Conservation (phyloP, 2,113 vertebrate species). For the Aepyceros melampus region DNA sequence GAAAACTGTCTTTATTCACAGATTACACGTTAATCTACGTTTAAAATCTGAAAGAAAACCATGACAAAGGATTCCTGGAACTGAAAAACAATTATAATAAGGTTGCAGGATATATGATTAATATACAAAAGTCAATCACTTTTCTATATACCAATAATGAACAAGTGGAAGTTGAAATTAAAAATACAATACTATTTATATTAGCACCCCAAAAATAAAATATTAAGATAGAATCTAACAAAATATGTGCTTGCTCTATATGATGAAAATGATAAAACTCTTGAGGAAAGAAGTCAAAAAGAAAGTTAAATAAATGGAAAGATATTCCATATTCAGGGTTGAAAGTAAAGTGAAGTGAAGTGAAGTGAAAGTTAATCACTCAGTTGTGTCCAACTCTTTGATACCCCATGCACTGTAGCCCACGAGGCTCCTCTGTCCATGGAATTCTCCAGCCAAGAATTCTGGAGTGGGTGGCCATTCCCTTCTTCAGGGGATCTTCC, state of each 20-base stretch:
- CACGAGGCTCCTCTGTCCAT: not conserved
- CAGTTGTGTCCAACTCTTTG: not conserved
- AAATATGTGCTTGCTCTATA: not conserved
- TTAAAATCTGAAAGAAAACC: not conserved
- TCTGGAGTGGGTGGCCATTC: not conserved
- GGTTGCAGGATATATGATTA: not conserved
- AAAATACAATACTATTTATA: not conserved
- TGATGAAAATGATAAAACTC: not conserved
- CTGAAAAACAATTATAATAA: not conserved
- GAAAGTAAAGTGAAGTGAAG: not conserved
- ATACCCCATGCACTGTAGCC: not conserved
- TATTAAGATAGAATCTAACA: not conserved
- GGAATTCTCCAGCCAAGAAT: not conserved
- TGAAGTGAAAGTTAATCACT: not conserved
- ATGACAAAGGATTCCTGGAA: not conserved
- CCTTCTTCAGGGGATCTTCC: not conserved
- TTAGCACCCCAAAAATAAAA: not conserved
- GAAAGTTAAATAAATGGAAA: not conserved
- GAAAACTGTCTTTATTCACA: not conserved
- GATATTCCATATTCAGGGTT: not conserved
- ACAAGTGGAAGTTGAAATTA: not conserved
- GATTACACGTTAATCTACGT: not conserved
- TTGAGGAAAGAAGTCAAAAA: not conserved
- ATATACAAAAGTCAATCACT: not conserved
- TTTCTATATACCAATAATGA: not conserved